Conservation (phyloP, 2,888 invertebrate genomes). For the Glomeris marginata region DNA sequence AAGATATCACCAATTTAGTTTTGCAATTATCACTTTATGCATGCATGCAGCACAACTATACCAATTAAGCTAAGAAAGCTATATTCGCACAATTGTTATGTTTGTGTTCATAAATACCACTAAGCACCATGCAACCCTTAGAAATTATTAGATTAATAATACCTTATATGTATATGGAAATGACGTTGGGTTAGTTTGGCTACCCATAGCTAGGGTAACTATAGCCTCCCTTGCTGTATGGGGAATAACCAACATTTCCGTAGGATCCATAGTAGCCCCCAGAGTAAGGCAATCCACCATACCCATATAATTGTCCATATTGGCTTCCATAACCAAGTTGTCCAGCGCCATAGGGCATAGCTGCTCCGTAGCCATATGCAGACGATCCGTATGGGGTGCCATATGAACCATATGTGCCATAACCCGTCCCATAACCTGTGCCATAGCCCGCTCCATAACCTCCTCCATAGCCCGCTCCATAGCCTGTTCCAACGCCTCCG, state of each 20-base stretch:
- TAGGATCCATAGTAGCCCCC: neutral
- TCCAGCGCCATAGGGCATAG: neutral
- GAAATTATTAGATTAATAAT: too few species aligned
- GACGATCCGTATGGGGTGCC: neutral
- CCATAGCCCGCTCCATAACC: slow-evolving; percentile 6
- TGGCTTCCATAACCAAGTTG: neutral
- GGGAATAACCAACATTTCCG: neutral
- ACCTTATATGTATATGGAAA: too few species aligned
- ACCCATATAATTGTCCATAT: neutral
- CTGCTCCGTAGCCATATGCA: slow-evolving; percentile 3
- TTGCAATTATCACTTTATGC: too few species aligned
- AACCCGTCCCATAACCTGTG: slow-evolving; percentile 1
- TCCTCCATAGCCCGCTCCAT: slow-evolving; percentile 6
- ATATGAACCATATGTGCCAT: slow-evolving; percentile 3
- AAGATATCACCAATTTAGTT: too few species aligned
- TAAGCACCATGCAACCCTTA: too few species aligned
- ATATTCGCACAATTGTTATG: too few species aligned
- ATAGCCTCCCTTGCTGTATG: slow-evolving; percentile 6
- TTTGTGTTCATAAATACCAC: too few species aligned
- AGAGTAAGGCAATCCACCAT: neutral
- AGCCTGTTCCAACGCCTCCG: slow-evolving; percentile 4
- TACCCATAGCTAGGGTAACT: slow-evolving; percentile 6
- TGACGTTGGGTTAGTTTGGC: too few species aligned
- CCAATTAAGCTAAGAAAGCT: too few species aligned
- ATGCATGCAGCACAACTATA: too few species aligned